These are phyloP conservation scores for Columba livia DNA, from an alignment of 2,113 vertebrate genomes.

Conservation along the genomic window DNA sequence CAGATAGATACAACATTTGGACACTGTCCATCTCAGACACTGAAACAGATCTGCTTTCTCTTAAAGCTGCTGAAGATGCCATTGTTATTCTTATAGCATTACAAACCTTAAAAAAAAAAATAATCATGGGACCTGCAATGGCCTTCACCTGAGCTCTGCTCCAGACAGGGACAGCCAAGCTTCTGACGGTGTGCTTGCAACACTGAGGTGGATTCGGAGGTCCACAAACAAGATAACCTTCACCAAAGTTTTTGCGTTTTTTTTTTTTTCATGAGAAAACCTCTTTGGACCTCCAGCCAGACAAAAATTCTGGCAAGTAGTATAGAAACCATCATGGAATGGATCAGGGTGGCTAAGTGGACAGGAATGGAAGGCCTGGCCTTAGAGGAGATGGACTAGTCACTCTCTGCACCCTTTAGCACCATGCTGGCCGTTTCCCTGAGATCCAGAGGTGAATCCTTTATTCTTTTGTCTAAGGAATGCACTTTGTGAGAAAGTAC, in stretches of 20 bases:
- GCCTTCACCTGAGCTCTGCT: not conserved
- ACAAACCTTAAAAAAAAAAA: not conserved
- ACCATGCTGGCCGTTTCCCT: not conserved
- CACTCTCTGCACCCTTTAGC: not conserved
- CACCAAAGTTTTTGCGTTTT: not conserved
- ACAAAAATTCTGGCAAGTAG: not conserved
- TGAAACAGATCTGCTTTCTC: not conserved
- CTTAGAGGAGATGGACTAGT: not conserved
- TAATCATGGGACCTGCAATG: not conserved
- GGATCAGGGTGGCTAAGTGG: not conserved
- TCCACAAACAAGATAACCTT: not conserved
- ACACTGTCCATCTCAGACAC: not conserved
- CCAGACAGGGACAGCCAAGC: not conserved
- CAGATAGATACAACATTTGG: not conserved
- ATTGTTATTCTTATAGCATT: not conserved
- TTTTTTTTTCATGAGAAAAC: not conserved
- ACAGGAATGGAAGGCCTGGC: not conserved
- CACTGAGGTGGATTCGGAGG: not conserved
- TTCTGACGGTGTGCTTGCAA: rapidly evolving
- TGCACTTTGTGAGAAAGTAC: not conserved
- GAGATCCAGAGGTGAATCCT: not conserved
- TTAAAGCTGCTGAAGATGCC: not conserved
- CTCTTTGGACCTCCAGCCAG: not conserved
- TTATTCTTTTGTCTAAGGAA: not conserved
- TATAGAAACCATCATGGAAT: not conserved